phyloP scores from a whole-genome alignment of 2,797 vertebrate genomes.

The Valencia hispanica region DNA sequence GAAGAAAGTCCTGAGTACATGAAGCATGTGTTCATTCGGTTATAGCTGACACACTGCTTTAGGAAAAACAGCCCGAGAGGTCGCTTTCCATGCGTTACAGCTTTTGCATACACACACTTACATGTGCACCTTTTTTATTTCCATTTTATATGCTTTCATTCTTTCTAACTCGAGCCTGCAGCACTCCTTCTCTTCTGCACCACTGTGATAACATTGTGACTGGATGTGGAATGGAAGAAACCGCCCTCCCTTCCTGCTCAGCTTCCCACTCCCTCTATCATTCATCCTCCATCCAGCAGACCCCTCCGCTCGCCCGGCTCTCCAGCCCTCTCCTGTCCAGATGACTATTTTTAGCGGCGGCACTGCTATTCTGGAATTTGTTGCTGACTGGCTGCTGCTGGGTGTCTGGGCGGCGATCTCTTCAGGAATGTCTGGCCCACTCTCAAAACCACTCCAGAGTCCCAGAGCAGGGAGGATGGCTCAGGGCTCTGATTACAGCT shows the following conservation, averaged over 20 bases:
- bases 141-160: constrained; percentile 33
- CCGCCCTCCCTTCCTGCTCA: constrained; percentile 64
- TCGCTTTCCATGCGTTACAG: constrained; percentile 35
- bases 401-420: constrained; percentile 93
- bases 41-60: constrained; percentile 71
- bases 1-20: constrained; percentile 69
- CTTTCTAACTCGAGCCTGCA: constrained; percentile 57
- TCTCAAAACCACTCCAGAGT: constrained; percentile 91
- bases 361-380: constrained; percentile 94
- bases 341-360: constrained; percentile 84
- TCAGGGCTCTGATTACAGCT: constrained; percentile 83
- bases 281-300: constrained; percentile 61
- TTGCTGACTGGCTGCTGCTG: constrained; percentile 90
- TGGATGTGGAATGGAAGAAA: constrained; percentile 75
- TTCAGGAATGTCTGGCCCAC: constrained; percentile 93
- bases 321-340: constrained; percentile 72
- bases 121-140: constrained; percentile 46
- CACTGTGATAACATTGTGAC: constrained; percentile 81
- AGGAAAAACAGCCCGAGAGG: constrained; percentile 64
- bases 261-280: constrained; percentile 65
- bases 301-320: constrained; percentile 49
- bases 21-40: constrained; percentile 64
- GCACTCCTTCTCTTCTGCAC: constrained; percentile 70
- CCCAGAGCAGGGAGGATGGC: constrained; percentile 82
- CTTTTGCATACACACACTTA: constrained; percentile 24